Percentiles rank a stretch among this genome's conserved stretches.
These are phyloP conservation scores for Piprites chloris DNA, from an alignment of 2,113 vertebrate species.

Conservation along the genomic window DNA sequence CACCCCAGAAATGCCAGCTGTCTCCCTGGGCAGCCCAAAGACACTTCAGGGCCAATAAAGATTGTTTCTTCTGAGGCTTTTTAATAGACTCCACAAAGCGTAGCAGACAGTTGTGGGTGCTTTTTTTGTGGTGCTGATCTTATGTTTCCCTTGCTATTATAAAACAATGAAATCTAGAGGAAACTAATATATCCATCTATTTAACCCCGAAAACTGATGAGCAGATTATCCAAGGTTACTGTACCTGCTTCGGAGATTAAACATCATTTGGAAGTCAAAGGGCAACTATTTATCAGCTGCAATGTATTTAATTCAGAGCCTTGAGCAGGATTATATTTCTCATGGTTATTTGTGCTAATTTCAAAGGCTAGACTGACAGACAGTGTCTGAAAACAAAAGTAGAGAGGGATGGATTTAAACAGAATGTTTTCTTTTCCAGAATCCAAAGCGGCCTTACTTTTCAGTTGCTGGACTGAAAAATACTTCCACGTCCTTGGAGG, in stretches of 20 bases:
- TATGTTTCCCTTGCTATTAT: background rate
- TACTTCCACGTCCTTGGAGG: constrained; percentile 48
- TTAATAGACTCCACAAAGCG: background rate
- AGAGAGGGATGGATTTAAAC: constrained; percentile 45
- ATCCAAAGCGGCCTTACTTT: constrained; percentile 37
- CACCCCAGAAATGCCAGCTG: background rate
- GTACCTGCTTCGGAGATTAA: constrained; percentile 53
- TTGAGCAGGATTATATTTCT: constrained; percentile 58
- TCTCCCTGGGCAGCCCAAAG: background rate
- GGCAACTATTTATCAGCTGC: constrained; percentile 40
- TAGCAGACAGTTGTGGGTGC: background rate
- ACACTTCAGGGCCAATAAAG: background rate
- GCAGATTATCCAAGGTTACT: constrained; percentile 41
- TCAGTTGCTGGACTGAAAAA: constrained; percentile 40
- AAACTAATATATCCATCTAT: constrained; percentile 36
- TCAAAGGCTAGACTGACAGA: constrained; percentile 61
- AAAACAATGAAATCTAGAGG: constrained; percentile 26
- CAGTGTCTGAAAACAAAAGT: constrained; percentile 50
- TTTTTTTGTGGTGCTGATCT: background rate
- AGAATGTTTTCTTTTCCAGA: constrained; percentile 58
- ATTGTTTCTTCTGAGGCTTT: background rate
- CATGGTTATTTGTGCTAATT: constrained; percentile 62
- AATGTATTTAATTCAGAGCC: constrained; percentile 50
- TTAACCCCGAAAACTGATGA: constrained; percentile 51
- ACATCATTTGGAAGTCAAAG: constrained; percentile 57